A percentile compares a stretch with the other conserved stretches of the same genome.
phyloP scores from a whole-genome alignment of 2,113 vertebrate genomes.

The Geococcyx californianus region DNA sequence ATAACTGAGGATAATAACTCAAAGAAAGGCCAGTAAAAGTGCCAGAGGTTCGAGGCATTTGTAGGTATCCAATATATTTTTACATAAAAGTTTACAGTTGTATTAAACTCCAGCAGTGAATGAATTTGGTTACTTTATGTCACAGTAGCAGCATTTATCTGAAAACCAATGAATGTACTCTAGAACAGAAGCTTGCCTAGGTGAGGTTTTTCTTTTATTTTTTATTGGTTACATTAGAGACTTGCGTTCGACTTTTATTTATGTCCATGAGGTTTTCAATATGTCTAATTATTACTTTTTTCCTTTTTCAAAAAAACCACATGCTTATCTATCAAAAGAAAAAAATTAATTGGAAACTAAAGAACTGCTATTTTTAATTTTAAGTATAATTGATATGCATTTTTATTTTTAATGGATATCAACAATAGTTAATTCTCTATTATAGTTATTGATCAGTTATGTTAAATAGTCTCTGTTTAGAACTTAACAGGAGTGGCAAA shows the following conservation, averaged over 20 bases:
- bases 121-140: conserved; percentile 31
- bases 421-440: not conserved
- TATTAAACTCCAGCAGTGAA: conserved; percentile 24
- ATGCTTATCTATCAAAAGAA: not conserved
- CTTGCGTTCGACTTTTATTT: not conserved
- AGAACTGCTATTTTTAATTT: not conserved
- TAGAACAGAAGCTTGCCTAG: not conserved
- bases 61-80: conserved; percentile 7
- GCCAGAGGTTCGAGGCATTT: not conserved
- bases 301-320: not conserved
- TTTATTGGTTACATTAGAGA: not conserved
- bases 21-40: conserved; percentile 6
- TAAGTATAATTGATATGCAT: not conserved
- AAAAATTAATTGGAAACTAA: not conserved
- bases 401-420: not conserved
- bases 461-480: not conserved
- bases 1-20: conserved; percentile 21
- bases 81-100: conserved; percentile 51
- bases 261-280: not conserved
- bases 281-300: not conserved
- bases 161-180: not conserved
- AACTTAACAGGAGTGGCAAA: not conserved
- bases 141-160: not conserved
- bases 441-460: not conserved
- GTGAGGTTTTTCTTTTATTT: not conserved